Conservation (phyloP, 2,888 invertebrate genomes). For the Scrobipalpa atriplicella region DNA sequence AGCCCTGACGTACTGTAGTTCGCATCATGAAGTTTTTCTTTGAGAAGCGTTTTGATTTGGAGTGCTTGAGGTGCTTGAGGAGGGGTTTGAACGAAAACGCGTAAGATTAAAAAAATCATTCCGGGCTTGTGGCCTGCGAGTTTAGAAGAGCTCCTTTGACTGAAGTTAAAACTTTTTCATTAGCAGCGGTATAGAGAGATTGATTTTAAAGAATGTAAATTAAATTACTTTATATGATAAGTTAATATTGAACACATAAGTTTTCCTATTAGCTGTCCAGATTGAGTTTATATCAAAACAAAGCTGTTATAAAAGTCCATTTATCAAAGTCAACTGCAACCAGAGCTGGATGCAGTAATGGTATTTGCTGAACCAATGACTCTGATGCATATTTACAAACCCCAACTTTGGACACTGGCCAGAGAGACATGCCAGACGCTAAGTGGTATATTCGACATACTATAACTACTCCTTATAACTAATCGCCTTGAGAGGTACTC, state of each 20-base stretch:
- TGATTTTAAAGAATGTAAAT: too few species aligned
- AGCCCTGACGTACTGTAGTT: neutral
- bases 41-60: neutral
- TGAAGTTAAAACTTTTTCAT: too few species aligned
- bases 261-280: too few species aligned
- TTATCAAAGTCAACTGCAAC: slow-evolving; percentile 17
- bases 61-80: neutral
- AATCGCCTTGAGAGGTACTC: slow-evolving; percentile 44
- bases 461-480: slow-evolving; percentile 42
- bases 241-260: too few species aligned
- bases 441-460: slow-evolving; percentile 38
- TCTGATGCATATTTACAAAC: slow-evolving; percentile 34
- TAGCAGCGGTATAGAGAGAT: too few species aligned
- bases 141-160: too few species aligned
- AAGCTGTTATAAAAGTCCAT: slow-evolving; percentile 1
- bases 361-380: slow-evolving; percentile 34
- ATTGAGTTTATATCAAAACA: slow-evolving; percentile 5
- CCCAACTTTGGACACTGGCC: slow-evolving; percentile 36
- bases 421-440: slow-evolving; percentile 37
- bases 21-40: slow-evolving; percentile 1
- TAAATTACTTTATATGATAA: too few species aligned
- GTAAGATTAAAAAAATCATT: neutral
- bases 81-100: neutral
- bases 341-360: slow-evolving; percentile 20
- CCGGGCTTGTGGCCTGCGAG: too few species aligned